These are phyloP conservation scores for Anaspis maculata DNA, from an alignment of 2,888 invertebrate genomes.

Conservation along the genomic window DNA sequence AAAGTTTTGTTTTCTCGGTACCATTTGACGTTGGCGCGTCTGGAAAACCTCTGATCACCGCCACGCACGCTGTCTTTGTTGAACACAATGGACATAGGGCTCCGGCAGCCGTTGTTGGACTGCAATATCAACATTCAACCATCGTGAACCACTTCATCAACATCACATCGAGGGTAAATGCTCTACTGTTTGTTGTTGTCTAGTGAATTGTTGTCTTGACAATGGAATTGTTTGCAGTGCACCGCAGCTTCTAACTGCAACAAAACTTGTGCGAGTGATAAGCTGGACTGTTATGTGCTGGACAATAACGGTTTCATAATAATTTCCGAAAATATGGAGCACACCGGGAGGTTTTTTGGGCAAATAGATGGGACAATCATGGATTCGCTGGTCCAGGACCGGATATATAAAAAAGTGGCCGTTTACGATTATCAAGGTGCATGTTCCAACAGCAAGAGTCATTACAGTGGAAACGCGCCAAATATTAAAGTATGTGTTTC, in stretches of 20 bases:
- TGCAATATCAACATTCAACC: slow-evolving; percentile 78
- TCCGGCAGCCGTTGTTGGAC: slow-evolving; percentile 85
- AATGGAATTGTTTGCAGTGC: slow-evolving; percentile 49
- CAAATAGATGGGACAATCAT: slow-evolving; percentile 91
- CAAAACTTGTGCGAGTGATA: slow-evolving; percentile 79
- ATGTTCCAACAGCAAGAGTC: slow-evolving; percentile 63
- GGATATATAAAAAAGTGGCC: slow-evolving; percentile 80
- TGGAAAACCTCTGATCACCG: slow-evolving; percentile 64
- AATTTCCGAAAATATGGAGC: slow-evolving; percentile 75
- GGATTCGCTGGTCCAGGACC: slow-evolving; percentile 85
- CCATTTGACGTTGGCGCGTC: slow-evolving; percentile 60
- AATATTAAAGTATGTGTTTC: too few species aligned
- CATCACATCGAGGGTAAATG: slow-evolving; percentile 73
- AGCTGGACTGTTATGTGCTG: slow-evolving; percentile 84
- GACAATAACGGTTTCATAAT: slow-evolving; percentile 94
- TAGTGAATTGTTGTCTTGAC: background rate
- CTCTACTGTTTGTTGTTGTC: slow-evolving; percentile 2
- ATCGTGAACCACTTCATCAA: slow-evolving; percentile 75
- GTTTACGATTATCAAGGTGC: slow-evolving; percentile 86
- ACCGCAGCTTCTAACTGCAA: slow-evolving; percentile 63
- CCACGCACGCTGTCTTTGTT: slow-evolving; percentile 85
- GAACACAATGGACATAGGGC: slow-evolving; percentile 76
- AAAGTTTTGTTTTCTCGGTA: slow-evolving; percentile 86
- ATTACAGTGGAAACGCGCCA: slow-evolving; percentile 49
- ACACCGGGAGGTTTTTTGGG: slow-evolving; percentile 89